Conservation (phyloP, 1,140 invertebrate species). For the Leptopilina boulardi region DNA sequence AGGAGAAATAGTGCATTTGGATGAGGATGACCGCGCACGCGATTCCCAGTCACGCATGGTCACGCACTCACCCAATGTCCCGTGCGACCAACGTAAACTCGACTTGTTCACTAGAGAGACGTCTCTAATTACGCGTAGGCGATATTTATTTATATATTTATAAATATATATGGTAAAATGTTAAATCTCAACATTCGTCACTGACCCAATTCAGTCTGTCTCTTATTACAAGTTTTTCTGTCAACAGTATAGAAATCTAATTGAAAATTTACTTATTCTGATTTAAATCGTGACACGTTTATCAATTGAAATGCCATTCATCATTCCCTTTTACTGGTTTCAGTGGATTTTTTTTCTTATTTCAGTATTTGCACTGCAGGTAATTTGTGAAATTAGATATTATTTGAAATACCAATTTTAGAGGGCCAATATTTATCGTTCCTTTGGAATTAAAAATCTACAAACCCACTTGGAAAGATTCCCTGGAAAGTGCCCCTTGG, state of each 20-base stretch:
- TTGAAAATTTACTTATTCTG: constrained; percentile 11
- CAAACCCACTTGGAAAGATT: no score
- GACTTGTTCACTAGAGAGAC: neutral
- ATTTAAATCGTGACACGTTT: neutral
- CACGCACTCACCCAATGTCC: constrained; percentile 60
- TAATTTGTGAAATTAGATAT: no score
- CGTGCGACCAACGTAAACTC: constrained; percentile 31
- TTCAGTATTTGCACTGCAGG: no score
- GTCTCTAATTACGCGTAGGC: neutral
- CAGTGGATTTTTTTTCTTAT: no score
- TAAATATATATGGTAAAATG: neutral
- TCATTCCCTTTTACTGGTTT: no score
- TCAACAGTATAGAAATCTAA: neutral
- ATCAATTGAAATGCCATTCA: neutral
- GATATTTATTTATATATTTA: no score
- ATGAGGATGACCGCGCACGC: constrained; percentile 57
- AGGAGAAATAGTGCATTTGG: constrained; percentile 60
- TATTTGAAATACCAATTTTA: no score
- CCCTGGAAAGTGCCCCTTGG: no score
- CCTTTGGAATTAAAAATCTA: no score
- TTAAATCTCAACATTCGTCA: neutral
- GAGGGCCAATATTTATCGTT: no score
- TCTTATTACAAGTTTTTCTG: neutral
- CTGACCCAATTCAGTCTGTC: neutral
- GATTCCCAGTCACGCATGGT: constrained; percentile 62